A percentile compares a stretch with the other conserved stretches of the same genome.
phyloP scores from a whole-genome alignment of 2,888 invertebrate genomes.

The Polydrusus tereticollis region DNA sequence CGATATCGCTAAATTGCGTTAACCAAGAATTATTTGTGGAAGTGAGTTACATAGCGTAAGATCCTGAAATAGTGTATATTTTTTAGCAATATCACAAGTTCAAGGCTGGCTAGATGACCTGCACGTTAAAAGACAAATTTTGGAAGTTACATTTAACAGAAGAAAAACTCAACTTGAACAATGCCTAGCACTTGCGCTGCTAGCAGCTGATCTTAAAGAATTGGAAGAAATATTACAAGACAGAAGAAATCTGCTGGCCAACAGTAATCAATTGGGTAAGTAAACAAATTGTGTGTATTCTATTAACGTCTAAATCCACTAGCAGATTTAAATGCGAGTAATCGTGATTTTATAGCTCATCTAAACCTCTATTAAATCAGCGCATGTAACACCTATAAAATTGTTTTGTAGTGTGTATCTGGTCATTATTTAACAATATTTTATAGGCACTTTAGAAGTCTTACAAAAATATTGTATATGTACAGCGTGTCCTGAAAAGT shows the following conservation, averaged over 20 bases:
- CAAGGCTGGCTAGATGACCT: slow-evolving; percentile 82
- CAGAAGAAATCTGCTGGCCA: slow-evolving; percentile 70
- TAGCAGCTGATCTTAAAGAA: slow-evolving; percentile 79
- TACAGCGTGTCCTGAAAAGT: too few species aligned
- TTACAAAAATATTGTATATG: too few species aligned
- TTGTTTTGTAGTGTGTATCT: too few species aligned
- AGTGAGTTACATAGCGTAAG: not conserved
- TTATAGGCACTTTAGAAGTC: too few species aligned
- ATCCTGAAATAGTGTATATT: not conserved
- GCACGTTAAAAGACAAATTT: slow-evolving; percentile 79
- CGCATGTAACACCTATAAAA: too few species aligned
- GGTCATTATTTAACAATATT: too few species aligned
- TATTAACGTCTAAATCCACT: too few species aligned
- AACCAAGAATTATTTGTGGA: not conserved
- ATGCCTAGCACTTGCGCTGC: slow-evolving; percentile 79
- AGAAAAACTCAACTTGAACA: slow-evolving; percentile 84
- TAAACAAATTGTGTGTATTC: too few species aligned
- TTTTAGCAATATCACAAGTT: slow-evolving; percentile 75
- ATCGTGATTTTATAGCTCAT: too few species aligned
- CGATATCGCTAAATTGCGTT: too few species aligned
- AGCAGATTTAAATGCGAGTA: too few species aligned
- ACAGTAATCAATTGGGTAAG: slow-evolving; percentile 72
- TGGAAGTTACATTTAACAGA: slow-evolving; percentile 78
- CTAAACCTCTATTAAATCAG: too few species aligned
- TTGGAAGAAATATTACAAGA: slow-evolving; percentile 73